Evolutionary conservation across 2,797 vertebrate species (phyloP).

Genomic region (Orestias chungarensis): DNA sequence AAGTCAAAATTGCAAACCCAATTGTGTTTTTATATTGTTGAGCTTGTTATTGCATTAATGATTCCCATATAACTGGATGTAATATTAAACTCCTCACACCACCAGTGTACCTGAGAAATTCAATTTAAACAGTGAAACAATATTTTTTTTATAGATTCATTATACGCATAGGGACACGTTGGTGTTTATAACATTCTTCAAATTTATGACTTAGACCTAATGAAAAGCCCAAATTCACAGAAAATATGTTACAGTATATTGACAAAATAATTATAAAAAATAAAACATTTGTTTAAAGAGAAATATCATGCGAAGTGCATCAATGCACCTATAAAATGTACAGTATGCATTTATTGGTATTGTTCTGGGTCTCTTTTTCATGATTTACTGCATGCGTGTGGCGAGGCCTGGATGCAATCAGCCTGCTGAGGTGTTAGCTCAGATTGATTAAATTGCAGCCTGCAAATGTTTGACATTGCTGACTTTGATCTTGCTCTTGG

Average conservation of each 20-base stretch:
- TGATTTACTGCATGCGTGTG: neutral
- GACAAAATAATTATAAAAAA: too few relatives aligned
- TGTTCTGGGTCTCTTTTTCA: neutral
- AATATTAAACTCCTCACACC: conserved; percentile 17
- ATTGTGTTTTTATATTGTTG: too few relatives aligned
- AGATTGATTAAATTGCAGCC: neutral
- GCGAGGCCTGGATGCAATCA: neutral
- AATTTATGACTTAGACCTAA: neutral
- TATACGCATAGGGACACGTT: neutral
- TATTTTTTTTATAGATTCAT: neutral
- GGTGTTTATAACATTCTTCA: too few relatives aligned
- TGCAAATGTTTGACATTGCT: neutral
- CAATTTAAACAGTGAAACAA: neutral
- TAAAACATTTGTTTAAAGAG: neutral
- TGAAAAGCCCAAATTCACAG: neutral
- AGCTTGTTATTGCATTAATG: conserved; percentile 60
- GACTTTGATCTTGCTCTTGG: neutral
- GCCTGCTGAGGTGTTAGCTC: neutral
- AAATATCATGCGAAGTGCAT: neutral
- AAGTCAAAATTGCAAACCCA: too few relatives aligned
- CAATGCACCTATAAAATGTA: neutral
- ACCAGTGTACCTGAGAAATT: too few relatives aligned
- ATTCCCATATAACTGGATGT: conserved; percentile 40
- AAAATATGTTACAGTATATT: neutral
- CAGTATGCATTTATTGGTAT: neutral